Base-by-base conservation (phyloP, 2,888 invertebrate genomes). In the Acleris cristana region DNA sequence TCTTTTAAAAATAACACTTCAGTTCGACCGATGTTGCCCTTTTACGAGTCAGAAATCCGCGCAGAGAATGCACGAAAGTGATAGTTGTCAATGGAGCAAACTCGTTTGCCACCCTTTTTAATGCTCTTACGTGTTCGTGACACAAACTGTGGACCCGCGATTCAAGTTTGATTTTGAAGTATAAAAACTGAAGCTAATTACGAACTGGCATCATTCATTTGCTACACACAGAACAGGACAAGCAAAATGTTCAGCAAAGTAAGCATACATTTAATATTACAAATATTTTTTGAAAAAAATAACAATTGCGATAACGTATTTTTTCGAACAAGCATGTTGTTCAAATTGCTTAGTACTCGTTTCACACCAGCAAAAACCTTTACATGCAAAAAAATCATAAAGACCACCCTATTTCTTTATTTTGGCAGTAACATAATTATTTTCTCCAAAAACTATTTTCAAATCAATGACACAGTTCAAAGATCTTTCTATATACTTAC, bases 171-270 rank as follows among this genome's bases (percentile, higher is more conserved):
- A 57, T 54, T 70, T 70, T 67, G 61, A 70, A 76, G 80, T 85
- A 86, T 87, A 87, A 83, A 85, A 85, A 79, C 74, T 71, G 53
- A 64, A 23, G 19, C 45, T n/a, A 55, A 63, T 69, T 79, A 73
- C 67, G 62, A 64, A 73, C 73, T 73, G 61, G 69, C 73, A 83
- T 84, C 84, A 86, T 81, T 85, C 76, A 74, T 70, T 76, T 74
- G 73, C 69, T 71, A 71, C 73, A 75, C 71, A 75, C 64, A 72
- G 72, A 70, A 75, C 73, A 74, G 75, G 74, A 70, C 70, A 66
- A 70, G 70, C 55, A 81, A 79, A 59, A 86, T 87, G 85, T 77
- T 80, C 69, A 77, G 73, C 44, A 84, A 82, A 81, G 86, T 86
- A 69, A 82, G 83, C 14, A 14, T 14, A 1, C 14, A 44, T 52